Conservation (phyloP, 2,113 vertebrate species). For the Mesembrinibis cayennensis region DNA sequence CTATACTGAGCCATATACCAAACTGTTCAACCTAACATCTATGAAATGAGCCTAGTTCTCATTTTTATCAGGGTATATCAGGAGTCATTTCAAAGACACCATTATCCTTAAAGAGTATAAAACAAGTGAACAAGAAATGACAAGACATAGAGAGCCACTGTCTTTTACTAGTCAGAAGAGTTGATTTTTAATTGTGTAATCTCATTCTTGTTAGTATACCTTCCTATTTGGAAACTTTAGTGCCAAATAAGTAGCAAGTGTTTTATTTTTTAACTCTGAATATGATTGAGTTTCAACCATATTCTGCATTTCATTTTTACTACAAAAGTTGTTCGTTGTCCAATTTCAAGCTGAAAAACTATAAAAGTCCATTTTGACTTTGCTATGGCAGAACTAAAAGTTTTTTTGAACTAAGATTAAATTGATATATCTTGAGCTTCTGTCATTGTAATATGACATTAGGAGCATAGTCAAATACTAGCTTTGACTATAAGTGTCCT, state of each 20-base stretch:
- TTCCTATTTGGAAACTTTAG: background rate
- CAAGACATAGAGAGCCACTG: background rate
- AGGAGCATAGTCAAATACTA: slow-evolving; percentile 50
- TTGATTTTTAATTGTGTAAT: background rate
- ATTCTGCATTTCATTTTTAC: slow-evolving; percentile 43
- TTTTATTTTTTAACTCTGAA: slow-evolving; percentile 20
- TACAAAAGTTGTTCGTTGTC: slow-evolving; percentile 46
- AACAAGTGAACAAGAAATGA: background rate
- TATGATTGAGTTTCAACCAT: slow-evolving; percentile 20
- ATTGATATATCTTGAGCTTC: slow-evolving; percentile 46
- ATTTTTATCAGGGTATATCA: background rate
- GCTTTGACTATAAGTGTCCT: slow-evolving; percentile 52
- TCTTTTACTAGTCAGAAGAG: background rate
- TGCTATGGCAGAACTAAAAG: slow-evolving; percentile 34
- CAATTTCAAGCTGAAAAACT: slow-evolving; percentile 51
- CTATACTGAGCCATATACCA: background rate
- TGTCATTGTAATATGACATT: slow-evolving; percentile 56
- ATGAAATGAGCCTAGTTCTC: background rate
- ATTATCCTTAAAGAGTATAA: background rate
- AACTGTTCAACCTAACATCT: background rate
- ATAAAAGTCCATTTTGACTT: slow-evolving; percentile 64
- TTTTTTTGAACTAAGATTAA: slow-evolving; percentile 54
- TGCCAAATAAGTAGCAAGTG: background rate
- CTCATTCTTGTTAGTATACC: background rate
- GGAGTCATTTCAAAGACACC: background rate